Base-by-base conservation (phyloP, 2,888 invertebrate genomes). In the Lapara coniferarum region DNA sequence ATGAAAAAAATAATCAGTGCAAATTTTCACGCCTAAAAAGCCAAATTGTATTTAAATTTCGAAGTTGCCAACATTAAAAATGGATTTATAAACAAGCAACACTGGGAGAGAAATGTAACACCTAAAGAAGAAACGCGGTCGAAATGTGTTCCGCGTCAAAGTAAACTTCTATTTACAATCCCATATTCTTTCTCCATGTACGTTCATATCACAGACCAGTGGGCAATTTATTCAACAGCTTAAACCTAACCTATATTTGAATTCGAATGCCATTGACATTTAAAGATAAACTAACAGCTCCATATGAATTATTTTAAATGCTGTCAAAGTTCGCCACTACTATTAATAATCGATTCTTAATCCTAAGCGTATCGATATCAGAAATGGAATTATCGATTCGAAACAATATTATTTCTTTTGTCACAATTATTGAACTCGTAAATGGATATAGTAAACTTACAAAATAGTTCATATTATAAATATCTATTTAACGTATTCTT, bases 141-240 rank as follows among this genome's bases (percentile, higher is more conserved):
- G 7, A 44, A 46, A 13, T 6, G 25, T n/a, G 16, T 55, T 16
- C n/a, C 44, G 55, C 44, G 16, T 53, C 66, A 14, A 56, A 69
- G 19, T 25, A 58, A 44, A 53, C 56, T 19, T 68, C 66, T 74
- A 72, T 71, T 69, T 70, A 73, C 69, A 66, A 53, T 16, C 25
- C n/a, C 72, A 74, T 66, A 71, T 57, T 68, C 71, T 68, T 74
- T 71, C 70, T 58, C 67, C 58, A 67, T 78, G 77, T 85, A 83
- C 78, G 77, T 85, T 82, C 78, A 83, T 87, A 88, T 87, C 87
- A 88, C 88, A 88, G 88, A 83, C 83, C 80, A 80, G 80, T 74
- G 81, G 82, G 81, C 73, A 74, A 75, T 81, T 77, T 79, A 75
- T 73, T 77, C 77, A 77, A 74, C 73, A 75, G 75, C 76, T 77